phyloP scores from a whole-genome alignment of 1,140 invertebrate genomes.

The Epicauta chinensis region DNA sequence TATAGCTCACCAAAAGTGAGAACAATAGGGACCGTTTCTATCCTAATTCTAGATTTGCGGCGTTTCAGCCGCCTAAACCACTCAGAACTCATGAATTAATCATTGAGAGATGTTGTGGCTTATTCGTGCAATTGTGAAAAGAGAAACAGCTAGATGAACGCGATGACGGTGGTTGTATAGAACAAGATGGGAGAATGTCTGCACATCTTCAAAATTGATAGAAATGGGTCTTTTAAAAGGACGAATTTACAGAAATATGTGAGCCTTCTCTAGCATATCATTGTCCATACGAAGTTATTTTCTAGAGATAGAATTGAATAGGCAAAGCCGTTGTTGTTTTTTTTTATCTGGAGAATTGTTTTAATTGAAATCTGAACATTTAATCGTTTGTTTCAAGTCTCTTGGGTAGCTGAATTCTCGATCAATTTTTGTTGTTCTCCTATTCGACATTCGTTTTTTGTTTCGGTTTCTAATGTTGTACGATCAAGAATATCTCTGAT shows the following conservation, averaged over 20 bases:
- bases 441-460: not conserved
- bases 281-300: too few relatives aligned
- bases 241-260: constrained; percentile 7
- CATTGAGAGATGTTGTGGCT: constrained; percentile 37
- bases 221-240: constrained; percentile 30
- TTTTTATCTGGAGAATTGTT: not conserved
- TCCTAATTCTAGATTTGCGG: constrained; percentile 39
- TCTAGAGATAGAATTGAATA: constrained; percentile 26
- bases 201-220: constrained; percentile 35
- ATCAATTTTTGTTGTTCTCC: constrained; percentile 32
- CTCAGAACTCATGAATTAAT: constrained; percentile 39
- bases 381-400: constrained; percentile 36
- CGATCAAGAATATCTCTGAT: constrained; percentile 20
- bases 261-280: not conserved
- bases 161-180: constrained; percentile 1
- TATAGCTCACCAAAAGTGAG: constrained; percentile 1
- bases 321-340: constrained; percentile 21
- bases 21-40: constrained; percentile 32
- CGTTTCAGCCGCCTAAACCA: constrained; percentile 33
- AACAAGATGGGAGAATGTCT: constrained; percentile 15
- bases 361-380: not conserved
- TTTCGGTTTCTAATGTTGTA: constrained; percentile 13
- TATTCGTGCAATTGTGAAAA: constrained; percentile 31
- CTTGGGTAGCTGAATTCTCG: constrained; percentile 33
- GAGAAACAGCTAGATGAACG: not conserved